phyloP scores from a whole-genome alignment of 2,797 vertebrate genomes.

The Schizothorax lantsangensis region DNA sequence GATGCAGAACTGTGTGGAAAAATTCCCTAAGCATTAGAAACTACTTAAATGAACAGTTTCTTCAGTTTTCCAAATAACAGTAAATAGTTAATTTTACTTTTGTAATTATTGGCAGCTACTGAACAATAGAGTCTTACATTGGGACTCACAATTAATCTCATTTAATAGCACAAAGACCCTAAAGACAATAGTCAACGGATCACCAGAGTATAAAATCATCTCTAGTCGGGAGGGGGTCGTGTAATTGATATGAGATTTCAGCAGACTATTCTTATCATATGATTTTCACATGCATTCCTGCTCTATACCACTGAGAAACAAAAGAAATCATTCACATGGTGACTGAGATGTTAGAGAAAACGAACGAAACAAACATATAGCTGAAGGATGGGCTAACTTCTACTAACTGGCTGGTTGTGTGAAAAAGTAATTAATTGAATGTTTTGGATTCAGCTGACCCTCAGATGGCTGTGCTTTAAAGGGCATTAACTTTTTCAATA shows the following conservation, averaged over 20 bases:
- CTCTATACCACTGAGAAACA: constrained; percentile 58
- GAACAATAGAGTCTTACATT: neutral
- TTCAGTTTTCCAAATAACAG: constrained; percentile 13
- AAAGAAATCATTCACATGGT: constrained; percentile 62
- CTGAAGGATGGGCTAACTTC: neutral
- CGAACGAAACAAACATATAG: neutral
- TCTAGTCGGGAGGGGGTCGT: neutral
- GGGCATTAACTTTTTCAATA: neutral
- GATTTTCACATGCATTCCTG: constrained; percentile 70
- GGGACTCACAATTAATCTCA: neutral
- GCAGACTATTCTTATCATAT: constrained; percentile 64
- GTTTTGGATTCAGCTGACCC: neutral
- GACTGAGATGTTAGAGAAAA: neutral
- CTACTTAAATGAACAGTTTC: neutral
- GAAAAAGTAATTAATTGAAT: neutral
- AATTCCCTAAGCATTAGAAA: neutral
- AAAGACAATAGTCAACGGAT: constrained; percentile 30
- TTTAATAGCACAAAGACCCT: constrained; percentile 31
- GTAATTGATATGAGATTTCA: constrained; percentile 44
- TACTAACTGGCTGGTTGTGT: neutral
- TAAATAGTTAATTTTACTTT: neutral
- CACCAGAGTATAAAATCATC: constrained; percentile 19
- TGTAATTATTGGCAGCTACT: constrained; percentile 4
- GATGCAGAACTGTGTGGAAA: neutral
- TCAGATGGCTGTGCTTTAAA: neutral